A percentile compares a stretch with the other conserved stretches of the same genome.
Conservation (phyloP, 1,140 invertebrate species). For the Leptinotarsa lineolata region DNA sequence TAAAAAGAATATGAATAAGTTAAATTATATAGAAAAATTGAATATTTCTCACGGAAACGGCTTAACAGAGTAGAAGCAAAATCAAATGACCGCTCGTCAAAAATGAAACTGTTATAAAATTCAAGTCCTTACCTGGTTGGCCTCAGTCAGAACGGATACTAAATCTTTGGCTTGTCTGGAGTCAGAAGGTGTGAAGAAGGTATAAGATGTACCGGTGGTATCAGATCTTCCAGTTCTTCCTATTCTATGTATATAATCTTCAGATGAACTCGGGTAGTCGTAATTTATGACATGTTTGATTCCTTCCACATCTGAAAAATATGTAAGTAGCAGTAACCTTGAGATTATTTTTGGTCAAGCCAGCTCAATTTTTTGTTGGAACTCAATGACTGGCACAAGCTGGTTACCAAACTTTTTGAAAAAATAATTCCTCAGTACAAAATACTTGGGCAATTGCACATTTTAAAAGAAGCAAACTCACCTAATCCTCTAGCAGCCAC, state of each 20-base stretch:
- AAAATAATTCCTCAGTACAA: too few species aligned
- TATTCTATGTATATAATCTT: constrained; percentile 99
- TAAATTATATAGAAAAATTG: neutral
- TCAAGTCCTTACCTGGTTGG: constrained; percentile 75
- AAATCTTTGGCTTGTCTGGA: constrained; percentile 88
- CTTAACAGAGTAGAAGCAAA: constrained; percentile 4
- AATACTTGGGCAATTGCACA: too few species aligned
- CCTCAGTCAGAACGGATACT: constrained; percentile 87
- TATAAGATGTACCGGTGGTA: constrained; percentile 94
- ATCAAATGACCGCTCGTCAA: too few species aligned
- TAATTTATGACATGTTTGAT: constrained; percentile 99
- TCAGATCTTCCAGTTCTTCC: constrained; percentile 93
- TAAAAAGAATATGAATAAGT: too few species aligned
- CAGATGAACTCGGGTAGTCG: constrained; percentile 96
- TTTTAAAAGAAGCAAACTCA: constrained; percentile 63
- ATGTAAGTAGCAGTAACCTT: too few species aligned
- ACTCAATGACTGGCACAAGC: too few species aligned
- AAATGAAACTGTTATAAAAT: too few species aligned
- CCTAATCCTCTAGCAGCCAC: constrained; percentile 97
- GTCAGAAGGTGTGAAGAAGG: constrained; percentile 95
- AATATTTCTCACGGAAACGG: neutral
- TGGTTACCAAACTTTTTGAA: too few species aligned
- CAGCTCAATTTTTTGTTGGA: too few species aligned
- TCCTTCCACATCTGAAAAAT: constrained; percentile 90
- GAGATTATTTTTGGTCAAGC: too few species aligned